Conservation (phyloP, 2,113 vertebrate genomes). For the Harpagus bidentatus region DNA sequence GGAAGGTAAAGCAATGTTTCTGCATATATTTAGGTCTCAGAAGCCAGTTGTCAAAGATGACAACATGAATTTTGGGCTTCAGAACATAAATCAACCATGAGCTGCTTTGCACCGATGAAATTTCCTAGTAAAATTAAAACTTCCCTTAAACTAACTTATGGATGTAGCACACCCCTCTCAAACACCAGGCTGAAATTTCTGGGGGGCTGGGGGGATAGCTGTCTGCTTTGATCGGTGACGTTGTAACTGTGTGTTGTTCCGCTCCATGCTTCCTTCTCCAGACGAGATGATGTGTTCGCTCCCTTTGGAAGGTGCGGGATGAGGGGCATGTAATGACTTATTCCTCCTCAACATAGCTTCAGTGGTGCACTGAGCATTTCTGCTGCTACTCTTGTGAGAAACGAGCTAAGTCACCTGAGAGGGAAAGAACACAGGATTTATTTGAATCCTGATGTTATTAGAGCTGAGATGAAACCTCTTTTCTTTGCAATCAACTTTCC, state of each 20-base stretch:
- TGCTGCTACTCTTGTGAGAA: neutral
- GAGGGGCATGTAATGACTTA: neutral
- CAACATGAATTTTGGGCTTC: neutral
- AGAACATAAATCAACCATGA: neutral
- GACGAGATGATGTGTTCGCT: too few species aligned
- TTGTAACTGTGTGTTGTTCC: neutral
- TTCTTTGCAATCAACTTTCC: neutral
- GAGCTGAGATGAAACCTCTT: neutral
- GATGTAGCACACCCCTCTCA: too few species aligned
- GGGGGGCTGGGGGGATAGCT: too few species aligned
- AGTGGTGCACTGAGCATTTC: neutral
- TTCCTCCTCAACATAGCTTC: too few species aligned
- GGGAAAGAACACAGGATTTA: neutral
- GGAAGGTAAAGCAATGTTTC: neutral
- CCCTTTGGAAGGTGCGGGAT: neutral
- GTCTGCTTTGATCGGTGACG: too few species aligned
- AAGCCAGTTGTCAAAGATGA: neutral
- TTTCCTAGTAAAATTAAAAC: neutral
- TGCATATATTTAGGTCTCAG: neutral
- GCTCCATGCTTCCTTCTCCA: neutral
- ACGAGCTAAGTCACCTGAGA: neutral
- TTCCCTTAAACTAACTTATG: too few species aligned
- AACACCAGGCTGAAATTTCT: too few species aligned
- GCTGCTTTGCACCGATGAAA: neutral
- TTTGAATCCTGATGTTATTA: neutral